These are phyloP conservation scores for Drosophila athabasca DNA, from an alignment of 1,140 invertebrate species.

Conservation along the genomic window DNA sequence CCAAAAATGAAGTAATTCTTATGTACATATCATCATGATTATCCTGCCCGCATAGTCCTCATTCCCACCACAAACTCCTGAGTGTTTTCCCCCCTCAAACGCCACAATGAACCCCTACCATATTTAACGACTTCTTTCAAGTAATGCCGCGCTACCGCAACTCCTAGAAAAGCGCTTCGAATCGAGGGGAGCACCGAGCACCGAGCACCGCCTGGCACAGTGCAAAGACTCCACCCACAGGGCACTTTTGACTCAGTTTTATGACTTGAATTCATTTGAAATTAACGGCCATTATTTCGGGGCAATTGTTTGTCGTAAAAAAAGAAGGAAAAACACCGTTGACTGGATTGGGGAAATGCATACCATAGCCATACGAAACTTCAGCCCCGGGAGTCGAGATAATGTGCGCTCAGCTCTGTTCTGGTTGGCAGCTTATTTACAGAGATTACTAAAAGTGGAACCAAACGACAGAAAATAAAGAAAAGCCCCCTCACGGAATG, in stretches of 20 bases:
- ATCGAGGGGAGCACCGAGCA: neutral
- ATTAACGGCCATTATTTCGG: slow-evolving; percentile 35
- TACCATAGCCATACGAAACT: neutral
- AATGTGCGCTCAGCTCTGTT: slow-evolving; percentile 1
- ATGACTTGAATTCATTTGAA: slow-evolving; percentile 47
- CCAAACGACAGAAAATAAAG: neutral
- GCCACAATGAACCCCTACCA: slow-evolving; percentile 7
- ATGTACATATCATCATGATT: too few species aligned
- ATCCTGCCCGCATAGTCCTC: too few species aligned
- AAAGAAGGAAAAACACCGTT: neutral
- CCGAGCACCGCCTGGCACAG: slow-evolving; percentile 27
- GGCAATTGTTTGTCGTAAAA: slow-evolving; percentile 43
- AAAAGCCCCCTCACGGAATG: neutral
- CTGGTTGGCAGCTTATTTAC: slow-evolving; percentile 14
- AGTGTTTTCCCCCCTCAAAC: too few species aligned
- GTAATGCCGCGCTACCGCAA: slow-evolving; percentile 11
- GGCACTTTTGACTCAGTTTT: slow-evolving; percentile 21
- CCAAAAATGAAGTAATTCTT: too few species aligned
- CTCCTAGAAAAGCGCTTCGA: slow-evolving; percentile 1
- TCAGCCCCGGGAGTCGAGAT: slow-evolving; percentile 10
- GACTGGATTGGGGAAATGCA: slow-evolving; percentile 16
- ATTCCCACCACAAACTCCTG: too few species aligned
- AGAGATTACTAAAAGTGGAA: neutral
- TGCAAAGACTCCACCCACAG: slow-evolving; percentile 6
- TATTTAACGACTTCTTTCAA: slow-evolving; percentile 26